These are phyloP conservation scores for Chloropsis hardwickii DNA, from an alignment of 2,113 vertebrate species.

Conservation along the genomic window DNA sequence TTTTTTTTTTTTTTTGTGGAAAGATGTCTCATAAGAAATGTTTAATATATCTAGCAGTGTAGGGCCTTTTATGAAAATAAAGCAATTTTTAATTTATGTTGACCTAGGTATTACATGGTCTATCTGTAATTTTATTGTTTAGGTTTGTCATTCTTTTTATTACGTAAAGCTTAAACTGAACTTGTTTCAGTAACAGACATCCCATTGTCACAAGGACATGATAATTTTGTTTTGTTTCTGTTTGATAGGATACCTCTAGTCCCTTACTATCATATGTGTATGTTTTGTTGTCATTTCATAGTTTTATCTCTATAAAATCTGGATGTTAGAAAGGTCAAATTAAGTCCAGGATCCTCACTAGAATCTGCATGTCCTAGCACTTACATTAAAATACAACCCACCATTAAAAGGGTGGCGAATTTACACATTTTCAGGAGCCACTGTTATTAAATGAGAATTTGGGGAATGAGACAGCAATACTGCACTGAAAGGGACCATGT, in stretches of 20 bases:
- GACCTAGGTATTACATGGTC: background rate
- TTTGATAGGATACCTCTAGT: background rate
- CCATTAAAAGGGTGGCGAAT: background rate
- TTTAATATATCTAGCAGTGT: background rate
- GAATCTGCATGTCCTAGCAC: background rate
- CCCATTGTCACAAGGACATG: background rate
- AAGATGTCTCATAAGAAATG: background rate
- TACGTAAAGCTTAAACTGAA: background rate
- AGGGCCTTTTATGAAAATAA: background rate
- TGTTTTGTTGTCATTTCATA: background rate
- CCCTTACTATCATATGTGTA: background rate
- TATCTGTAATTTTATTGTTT: background rate
- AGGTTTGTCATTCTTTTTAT: background rate
- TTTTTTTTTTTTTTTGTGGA: background rate
- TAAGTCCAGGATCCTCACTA: background rate
- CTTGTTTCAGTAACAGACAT: background rate
- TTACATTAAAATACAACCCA: background rate
- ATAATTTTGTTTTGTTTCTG: background rate
- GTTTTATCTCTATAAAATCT: background rate
- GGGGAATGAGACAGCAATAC: background rate
- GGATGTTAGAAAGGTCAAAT: background rate
- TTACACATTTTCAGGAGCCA: background rate
- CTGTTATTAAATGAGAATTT: background rate
- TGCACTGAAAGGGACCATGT: background rate
- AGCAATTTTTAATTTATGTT: background rate